Evolutionary conservation across 2,797 vertebrate species (phyloP).

Genomic region (Dipus sagitta): DNA sequence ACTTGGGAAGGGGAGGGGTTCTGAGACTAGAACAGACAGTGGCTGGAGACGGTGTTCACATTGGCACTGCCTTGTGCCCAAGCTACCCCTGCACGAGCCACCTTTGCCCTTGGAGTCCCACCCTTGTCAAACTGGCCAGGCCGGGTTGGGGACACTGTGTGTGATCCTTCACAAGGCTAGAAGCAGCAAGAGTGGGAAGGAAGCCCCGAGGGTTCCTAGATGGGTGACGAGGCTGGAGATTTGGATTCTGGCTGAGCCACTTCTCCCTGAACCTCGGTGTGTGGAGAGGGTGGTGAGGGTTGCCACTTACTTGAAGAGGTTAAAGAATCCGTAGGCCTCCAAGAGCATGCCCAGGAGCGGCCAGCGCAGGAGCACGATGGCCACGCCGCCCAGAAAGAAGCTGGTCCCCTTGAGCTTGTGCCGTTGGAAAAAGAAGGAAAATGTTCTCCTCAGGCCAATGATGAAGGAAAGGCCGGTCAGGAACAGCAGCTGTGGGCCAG

Average conservation of each 20-base stretch:
- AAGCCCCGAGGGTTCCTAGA: background rate
- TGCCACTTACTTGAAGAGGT: constrained; percentile 91
- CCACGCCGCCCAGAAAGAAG: constrained; percentile 93
- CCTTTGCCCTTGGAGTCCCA: background rate
- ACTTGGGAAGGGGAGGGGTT: too few species aligned
- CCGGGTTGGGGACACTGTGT: background rate
- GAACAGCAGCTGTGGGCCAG: constrained; percentile 91
- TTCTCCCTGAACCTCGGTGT: background rate
- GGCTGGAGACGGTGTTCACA: rapidly evolving
- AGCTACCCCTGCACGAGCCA: background rate
- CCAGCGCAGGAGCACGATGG: constrained; percentile 92
- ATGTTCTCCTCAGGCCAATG: constrained; percentile 91
- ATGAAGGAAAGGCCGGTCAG: constrained; percentile 91
- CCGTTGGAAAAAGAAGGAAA: constrained; percentile 93
- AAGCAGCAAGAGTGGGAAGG: background rate
- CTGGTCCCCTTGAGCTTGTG: constrained; percentile 92
- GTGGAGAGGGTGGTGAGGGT: rapidly evolving
- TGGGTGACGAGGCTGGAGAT: background rate
- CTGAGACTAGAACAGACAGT: rapidly evolving
- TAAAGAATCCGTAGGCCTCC: constrained; percentile 93
- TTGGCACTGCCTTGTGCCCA: background rate
- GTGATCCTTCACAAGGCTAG: background rate
- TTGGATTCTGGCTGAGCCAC: background rate
- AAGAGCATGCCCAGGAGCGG: constrained; percentile 93
- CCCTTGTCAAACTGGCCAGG: background rate